Conservation (phyloP, 2,888 invertebrate species). For the Cartodere bifasciata region DNA sequence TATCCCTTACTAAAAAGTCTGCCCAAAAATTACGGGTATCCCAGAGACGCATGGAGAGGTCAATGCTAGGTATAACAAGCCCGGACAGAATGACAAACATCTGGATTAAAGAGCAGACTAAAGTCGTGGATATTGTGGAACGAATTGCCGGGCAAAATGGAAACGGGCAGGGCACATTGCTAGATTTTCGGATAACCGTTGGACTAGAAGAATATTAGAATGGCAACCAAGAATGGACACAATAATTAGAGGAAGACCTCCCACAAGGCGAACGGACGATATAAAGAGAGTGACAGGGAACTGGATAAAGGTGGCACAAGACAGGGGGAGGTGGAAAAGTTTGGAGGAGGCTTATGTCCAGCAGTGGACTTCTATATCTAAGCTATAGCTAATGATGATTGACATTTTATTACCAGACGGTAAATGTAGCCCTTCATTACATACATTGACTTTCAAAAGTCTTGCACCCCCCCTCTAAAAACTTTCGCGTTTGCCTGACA, state of each 20-base stretch:
- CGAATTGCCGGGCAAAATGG: background rate
- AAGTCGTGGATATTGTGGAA: slow-evolving; percentile 1
- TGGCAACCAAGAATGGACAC: background rate
- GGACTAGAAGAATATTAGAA: slow-evolving; percentile 2
- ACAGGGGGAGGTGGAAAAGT: slow-evolving; percentile 3
- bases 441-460: no score
- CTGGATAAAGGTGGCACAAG: slow-evolving; percentile 6
- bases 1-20: no score
- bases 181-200: background rate
- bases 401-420: no score
- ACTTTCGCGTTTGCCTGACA: no score
- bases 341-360: slow-evolving; percentile 7
- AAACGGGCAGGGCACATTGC: background rate
- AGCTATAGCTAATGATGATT: no score
- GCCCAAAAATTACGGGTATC: no score
- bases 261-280: background rate
- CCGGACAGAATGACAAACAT: no score
- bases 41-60: no score
- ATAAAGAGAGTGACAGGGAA: slow-evolving; percentile 5
- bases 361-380: no score
- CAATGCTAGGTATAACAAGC: no score
- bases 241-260: background rate
- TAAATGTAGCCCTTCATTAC: no score
- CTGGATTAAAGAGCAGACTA: background rate
- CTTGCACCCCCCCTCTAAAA: no score